Base-by-base conservation (phyloP, 2,113 vertebrate genomes). In the Nettapus auritus region DNA sequence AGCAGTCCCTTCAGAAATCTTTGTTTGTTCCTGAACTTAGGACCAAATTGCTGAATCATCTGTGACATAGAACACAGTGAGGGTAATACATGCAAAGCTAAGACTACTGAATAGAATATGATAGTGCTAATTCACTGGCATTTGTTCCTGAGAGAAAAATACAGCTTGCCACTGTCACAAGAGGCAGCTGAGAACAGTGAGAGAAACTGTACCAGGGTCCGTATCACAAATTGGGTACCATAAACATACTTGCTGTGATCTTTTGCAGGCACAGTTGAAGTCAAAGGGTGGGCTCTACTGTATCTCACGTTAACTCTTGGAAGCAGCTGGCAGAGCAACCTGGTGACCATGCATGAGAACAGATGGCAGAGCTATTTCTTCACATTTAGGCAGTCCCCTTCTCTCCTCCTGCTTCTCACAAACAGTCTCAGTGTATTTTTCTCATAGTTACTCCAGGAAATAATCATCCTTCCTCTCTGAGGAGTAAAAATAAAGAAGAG, bases 311-410 rank as follows among this genome's bases (percentile, higher is more conserved):
- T 88, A 67, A 64, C 64, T 88, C 90, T 88, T 60, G 78, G 78
- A 68, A 90, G 90, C 93, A 96, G 95, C 95, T 97, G 63, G 76
- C 76, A 64, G 86, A 97, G 90, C 88, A 94, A 92, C 82, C 83
- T 94, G 95, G 86, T 94, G 82, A 91, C 82, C 81, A 88, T 42
- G 73, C 68, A 80, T 4, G 3, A 62, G 86, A 96, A 95, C 96
- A 97, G 94, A 96, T 96, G 96, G 96, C 82, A 75, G 52, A 90
- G 92, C 88, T 88, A 82, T 93, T 88, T 94, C 93, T 96, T 90
- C 9, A 13, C 92, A 76, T 81, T 88, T 91, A 90, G 73, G 57
- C 88, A 84, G 68, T 40, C 66, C 57, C 52, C 80, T 93, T 88
- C 69, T 67, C 85, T 86, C 78, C 87, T 91, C 90, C 90, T 88